Base-by-base conservation (phyloP, 2,888 invertebrate species). In the Coenonympha glycerion region DNA sequence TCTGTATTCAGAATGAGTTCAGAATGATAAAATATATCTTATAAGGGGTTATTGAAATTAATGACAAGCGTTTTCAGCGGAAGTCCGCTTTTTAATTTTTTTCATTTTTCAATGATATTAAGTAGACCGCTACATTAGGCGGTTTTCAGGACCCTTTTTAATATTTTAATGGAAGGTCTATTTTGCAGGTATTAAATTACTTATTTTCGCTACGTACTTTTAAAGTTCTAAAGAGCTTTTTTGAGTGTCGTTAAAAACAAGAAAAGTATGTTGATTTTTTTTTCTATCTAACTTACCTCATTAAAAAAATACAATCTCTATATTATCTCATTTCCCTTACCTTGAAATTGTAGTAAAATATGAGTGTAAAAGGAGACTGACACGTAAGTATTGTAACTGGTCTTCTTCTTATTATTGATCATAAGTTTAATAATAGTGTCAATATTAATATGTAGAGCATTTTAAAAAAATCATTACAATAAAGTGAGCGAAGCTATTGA, bases 21-120 rank as follows among this genome's bases (percentile, higher is more conserved):
- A n/a, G n/a, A n/a, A 40, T 40, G 15, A 9, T 15, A 40, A 8
- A 8, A 11, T 30, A 13, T 9, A 42, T 30, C 13, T 19, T 19
- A 2, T 8, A 6, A 34, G 15, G 31, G 21, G 49, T n/a, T 54
- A 61, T 49, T 56, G 50, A 63, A 67, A 70, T 68, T 61, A 63
- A 71, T 65, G 63, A 58, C 59, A 61, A 66, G 62, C 61, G 55
- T 67, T 73, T 65, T 47, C 56, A 59, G 33, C 40, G 57, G 26
- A 28, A 28, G 19, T 41, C 16, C 28, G 18, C 19, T 41, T 41
- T 19, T 73, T 64, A 71, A 73, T 76, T 72, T 73, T 68, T 63
- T 49, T 57, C 52, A 61, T 68, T 68, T 60, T 68, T 68, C 65
- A 62, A 60, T 64, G 16, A 15, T 24, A 31, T 30, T 22, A 47